Evolutionary conservation across 1,140 invertebrate species (phyloP).

Genomic region (Drosophila jambulina): DNA sequence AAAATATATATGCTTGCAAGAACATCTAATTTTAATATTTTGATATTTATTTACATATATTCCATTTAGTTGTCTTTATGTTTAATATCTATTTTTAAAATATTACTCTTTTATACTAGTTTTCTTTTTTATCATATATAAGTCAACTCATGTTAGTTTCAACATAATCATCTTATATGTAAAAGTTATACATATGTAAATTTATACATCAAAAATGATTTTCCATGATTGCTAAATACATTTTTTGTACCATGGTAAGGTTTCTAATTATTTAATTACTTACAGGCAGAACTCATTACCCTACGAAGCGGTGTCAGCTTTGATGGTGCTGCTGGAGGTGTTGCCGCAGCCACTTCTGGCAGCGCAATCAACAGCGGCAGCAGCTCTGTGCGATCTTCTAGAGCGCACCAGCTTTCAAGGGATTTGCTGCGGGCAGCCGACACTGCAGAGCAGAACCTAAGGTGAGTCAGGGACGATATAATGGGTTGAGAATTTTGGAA

Average conservation of each 20-base stretch:
- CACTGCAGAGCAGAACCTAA: conserved; percentile 88
- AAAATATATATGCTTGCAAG: too few species aligned
- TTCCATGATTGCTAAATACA: background rate
- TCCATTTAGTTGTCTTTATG: too few species aligned
- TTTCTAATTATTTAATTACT: background rate
- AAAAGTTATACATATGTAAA: too few species aligned
- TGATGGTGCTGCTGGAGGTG: conserved; percentile 50
- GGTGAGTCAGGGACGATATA: conserved; percentile 78
- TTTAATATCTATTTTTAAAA: too few species aligned
- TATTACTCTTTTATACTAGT: too few species aligned
- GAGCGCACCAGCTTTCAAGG: conserved; percentile 76
- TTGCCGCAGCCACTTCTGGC: conserved; percentile 31
- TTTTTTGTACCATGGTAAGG: background rate
- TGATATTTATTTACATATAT: too few species aligned
- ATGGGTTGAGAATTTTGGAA: background rate
- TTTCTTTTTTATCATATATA: too few species aligned
- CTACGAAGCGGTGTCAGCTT: conserved; percentile 85
- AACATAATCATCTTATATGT: too few species aligned
- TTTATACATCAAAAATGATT: background rate
- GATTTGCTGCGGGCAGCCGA: conserved; percentile 88
- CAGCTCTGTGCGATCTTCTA: conserved; percentile 66
- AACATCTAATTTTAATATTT: too few species aligned
- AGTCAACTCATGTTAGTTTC: too few species aligned
- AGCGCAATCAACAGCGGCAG: conserved; percentile 64
- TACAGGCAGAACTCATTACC: conserved; percentile 80